Evolutionary conservation across 1,140 invertebrate genomes (phyloP), one percentile per base, ranked within the genome.

Genomic region (Drosophila kikkawai): DNA sequence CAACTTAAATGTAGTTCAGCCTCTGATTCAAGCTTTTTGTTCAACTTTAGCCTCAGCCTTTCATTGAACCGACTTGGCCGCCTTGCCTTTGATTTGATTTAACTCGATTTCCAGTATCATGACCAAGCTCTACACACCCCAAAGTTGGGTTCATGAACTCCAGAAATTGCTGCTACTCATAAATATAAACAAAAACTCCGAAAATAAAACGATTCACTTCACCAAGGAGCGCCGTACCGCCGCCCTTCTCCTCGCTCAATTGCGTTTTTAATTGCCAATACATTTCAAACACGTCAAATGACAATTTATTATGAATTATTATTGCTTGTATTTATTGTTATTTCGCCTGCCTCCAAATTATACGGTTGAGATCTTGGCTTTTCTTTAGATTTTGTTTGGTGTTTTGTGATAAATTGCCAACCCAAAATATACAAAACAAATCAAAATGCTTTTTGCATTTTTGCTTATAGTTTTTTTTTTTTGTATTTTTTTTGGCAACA

Each of bases 281-380:
- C 76, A 70, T 84, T 81, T 77, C 60, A 51, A 87, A 87, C 77
- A 83, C 73, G 84, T 84, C 83, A 87, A 84, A 71, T 79, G 80
- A 88, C 80, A 83, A 87, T 87, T 88, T 87, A 87, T 88, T 77
- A 87, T 83, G 53, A 74, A 78, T 84, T 85, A 71, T 80, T 74
- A 50, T 50, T 70, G 57, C 15, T 11, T 41, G 55, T 41, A 42
- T 60, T 71, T 73, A 51, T 69, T 59, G 58, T 39, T 58, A 56
- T 69, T 45, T 60, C 51, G 47, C 22, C 63, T 45, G 63, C 47
- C 63, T 66, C 39, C 29, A 51, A 69, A 53, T 79, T 75, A 81
- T 81, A 58, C 67, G 74, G 32, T 65, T 41, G 36, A 59, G 32
- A 58, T 83, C 48, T 53, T 85, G 75, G 53, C 53, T 86, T 79